These are phyloP conservation scores for Xyrauchen texanus DNA, from an alignment of 2,113 vertebrate genomes.

Conservation along the genomic window DNA sequence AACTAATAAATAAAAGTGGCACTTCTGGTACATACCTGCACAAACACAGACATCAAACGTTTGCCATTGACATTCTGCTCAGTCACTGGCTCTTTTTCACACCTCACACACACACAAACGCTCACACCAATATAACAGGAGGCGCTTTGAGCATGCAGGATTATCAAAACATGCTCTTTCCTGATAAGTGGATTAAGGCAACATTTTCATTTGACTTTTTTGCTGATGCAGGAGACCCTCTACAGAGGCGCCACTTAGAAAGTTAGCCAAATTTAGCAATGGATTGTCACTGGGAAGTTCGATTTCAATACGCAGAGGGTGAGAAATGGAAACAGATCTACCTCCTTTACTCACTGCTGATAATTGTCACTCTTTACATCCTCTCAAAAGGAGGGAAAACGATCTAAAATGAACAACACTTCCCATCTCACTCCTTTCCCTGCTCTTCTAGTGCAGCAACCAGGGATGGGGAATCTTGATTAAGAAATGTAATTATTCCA, in stretches of 20 bases:
- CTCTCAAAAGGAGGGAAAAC: constrained; percentile 4
- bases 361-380: constrained; percentile 30
- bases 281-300: constrained; percentile 71
- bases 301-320: constrained; percentile 59
- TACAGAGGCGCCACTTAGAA: constrained; percentile 76
- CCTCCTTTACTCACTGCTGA: constrained; percentile 32
- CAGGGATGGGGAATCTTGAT: too few relatives aligned
- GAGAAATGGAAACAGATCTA: constrained; percentile 41
- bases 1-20: constrained; percentile 4
- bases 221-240: constrained; percentile 75
- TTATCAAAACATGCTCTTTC: constrained; percentile 78
- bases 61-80: constrained; percentile 21
- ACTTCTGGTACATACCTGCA: background rate
- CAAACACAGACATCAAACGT: constrained; percentile 41
- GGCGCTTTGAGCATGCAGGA: constrained; percentile 72
- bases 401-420: constrained; percentile 32
- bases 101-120: constrained; percentile 29
- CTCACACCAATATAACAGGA: constrained; percentile 68
- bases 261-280: constrained; percentile 76
- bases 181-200: constrained; percentile 81
- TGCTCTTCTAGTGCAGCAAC: too few relatives aligned
- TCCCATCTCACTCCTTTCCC: background rate
- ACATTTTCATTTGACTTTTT: constrained; percentile 74
- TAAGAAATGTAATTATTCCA: too few relatives aligned
- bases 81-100: constrained; percentile 27